Percentiles rank a stretch among this genome's conserved stretches.
Conservation (phyloP, 2,888 invertebrate genomes). For the Netelia melanura region DNA sequence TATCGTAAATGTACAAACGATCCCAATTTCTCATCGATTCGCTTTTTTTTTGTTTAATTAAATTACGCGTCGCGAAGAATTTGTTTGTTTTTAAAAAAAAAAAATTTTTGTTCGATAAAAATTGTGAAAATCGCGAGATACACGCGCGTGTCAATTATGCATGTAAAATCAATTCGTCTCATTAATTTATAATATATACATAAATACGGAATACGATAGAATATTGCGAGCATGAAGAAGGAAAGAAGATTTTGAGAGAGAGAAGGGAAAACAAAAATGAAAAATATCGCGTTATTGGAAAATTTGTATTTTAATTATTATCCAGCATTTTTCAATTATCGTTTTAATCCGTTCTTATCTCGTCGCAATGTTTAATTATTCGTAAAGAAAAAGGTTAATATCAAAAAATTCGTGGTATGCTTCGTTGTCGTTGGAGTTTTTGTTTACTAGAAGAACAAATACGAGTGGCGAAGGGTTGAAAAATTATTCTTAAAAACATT, state of each 20-base stretch:
- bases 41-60: neutral
- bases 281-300: constrained; percentile 1
- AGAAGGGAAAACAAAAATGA: neutral
- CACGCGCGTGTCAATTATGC: neutral
- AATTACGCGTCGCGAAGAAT: neutral
- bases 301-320: constrained; percentile 6
- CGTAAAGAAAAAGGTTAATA: neutral
- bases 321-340: neutral
- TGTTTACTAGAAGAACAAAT: no score
- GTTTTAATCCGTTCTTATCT: neutral
- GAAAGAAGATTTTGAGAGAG: neutral
- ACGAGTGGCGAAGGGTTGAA: neutral
- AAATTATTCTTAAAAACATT: neutral
- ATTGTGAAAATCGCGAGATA: constrained; percentile 13
- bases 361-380: constrained; percentile 47
- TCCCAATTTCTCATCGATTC: neutral
- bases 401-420: no score
- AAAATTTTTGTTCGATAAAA: neutral
- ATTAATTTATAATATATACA: constrained; percentile 56
- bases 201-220: constrained; percentile 24
- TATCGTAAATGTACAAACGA: constrained; percentile 14
- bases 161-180: constrained; percentile 44
- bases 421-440: no score
- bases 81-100: constrained; percentile 12
- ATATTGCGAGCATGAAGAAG: constrained; percentile 29